Base-by-base conservation (phyloP, 2,888 invertebrate genomes). In the Philopedon plagiatum region DNA sequence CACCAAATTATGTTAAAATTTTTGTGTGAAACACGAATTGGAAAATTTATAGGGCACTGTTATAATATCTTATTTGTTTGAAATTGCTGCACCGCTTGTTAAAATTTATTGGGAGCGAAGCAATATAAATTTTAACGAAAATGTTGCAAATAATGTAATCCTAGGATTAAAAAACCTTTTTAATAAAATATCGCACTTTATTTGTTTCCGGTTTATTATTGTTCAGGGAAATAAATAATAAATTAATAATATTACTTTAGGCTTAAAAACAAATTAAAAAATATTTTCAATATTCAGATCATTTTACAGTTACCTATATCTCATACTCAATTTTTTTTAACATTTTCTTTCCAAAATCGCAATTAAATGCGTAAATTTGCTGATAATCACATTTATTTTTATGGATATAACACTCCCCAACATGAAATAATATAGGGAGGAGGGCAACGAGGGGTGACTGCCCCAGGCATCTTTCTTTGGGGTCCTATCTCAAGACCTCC, bases 71-170 rank as follows among this genome's bases (percentile, higher is more conserved):
- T 46, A 46, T 46, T 46, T 46, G 23, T 23, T 46, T 46, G 15
- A 46, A 23, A 46, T n/a, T 46, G 46, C 1, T 23, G 61, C 23
- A 46, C 29, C 46, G 44, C 23, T 26, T 29, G 46, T 44, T 44
- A n/a, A 61, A 44, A 61, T 61, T 61, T 61, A 61, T 61, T 46
- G 46, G 29, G 7, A 46, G 44, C 44, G 19, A n/a, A 39, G 32
- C 29, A 18, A 61, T 44, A 61, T 61, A 60, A 60, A 61, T 61
- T 44, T 32, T 23, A 32, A 32, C 19, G 44, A 41, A 46, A 29
- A 44, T 26, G 61, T 44, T 41, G 26, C 29, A 41, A 41, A 61
- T 44, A 46, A 19, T 11, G 11, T 46, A 46, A 46, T 46, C 46
- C 46, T n/a, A 46, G 23, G 46, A 46, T 46, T 46, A n/a, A 44